These are phyloP conservation scores for Drosophila elegans DNA, from an alignment of 1,140 invertebrate species.

Conservation along the genomic window DNA sequence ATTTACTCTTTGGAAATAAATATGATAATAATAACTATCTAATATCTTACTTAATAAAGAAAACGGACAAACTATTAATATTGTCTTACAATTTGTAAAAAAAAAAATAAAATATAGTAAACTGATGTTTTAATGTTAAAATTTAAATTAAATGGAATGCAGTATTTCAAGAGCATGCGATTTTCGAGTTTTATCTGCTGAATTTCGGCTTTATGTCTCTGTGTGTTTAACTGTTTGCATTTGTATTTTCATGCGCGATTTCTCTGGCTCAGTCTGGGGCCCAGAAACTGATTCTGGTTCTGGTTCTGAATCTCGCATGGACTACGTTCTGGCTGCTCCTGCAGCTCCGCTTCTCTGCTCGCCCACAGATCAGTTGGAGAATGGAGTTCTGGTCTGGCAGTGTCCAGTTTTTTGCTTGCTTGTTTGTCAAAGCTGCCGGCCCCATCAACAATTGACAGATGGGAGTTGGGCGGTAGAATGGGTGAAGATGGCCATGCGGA, in stretches of 20 bases:
- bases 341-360: neutral
- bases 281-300: conserved; percentile 4
- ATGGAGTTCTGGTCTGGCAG: conserved; percentile 24
- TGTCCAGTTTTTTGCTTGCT: conserved; percentile 43
- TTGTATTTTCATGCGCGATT: conserved; percentile 73
- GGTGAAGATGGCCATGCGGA: conserved; percentile 13
- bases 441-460: conserved; percentile 57
- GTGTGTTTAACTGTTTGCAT: conserved; percentile 48
- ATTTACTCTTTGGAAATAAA: too few species aligned
- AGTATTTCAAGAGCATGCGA: conserved; percentile 1
- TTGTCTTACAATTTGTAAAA: too few species aligned
- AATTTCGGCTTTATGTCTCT: neutral
- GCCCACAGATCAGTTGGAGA: neutral
- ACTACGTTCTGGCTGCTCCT: conserved; percentile 14
- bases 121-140: neutral
- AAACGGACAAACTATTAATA: too few species aligned
- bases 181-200: neutral
- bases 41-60: too few species aligned
- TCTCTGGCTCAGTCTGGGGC: conserved; percentile 18
- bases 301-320: conserved; percentile 24
- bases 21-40: too few species aligned
- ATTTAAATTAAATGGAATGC: neutral
- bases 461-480: conserved; percentile 14
- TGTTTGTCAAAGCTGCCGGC: conserved; percentile 46
- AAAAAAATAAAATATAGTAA: too few species aligned